These are phyloP conservation scores for Alces alces DNA, from an alignment of 2,113 vertebrate species.

Conservation along the genomic window DNA sequence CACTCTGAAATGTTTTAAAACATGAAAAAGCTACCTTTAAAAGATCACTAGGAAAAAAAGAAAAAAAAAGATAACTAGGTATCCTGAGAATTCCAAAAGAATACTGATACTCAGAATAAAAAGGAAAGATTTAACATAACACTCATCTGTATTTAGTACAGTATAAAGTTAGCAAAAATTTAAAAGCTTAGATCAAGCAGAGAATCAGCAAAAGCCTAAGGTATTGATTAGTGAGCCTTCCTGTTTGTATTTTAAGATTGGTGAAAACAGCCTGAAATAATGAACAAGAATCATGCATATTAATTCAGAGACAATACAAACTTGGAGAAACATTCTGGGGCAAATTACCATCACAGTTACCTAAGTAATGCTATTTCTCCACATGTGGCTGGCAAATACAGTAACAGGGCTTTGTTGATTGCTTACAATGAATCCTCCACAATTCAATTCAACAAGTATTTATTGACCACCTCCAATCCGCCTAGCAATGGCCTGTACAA, in stretches of 20 bases:
- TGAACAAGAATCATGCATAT: not conserved
- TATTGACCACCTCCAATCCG: conserved; percentile 45
- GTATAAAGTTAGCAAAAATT: not conserved
- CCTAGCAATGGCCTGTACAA: conserved; percentile 50
- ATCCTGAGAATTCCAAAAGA: not conserved
- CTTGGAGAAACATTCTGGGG: not conserved
- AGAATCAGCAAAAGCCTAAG: not conserved
- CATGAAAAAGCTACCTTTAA: conserved; percentile 12
- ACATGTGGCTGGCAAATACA: not conserved
- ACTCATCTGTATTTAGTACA: not conserved
- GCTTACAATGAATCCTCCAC: conserved; percentile 52
- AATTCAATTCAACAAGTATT: conserved; percentile 46
- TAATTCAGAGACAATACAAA: not conserved
- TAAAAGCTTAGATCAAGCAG: not conserved
- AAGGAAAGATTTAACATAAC: not conserved
- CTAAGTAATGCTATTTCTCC: conserved; percentile 15
- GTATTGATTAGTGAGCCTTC: not conserved
- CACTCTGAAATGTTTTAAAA: not conserved
- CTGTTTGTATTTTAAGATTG: not conserved
- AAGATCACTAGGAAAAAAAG: not conserved
- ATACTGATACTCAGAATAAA: not conserved
- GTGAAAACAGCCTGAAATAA: not conserved
- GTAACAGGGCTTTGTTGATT: conserved; percentile 1
- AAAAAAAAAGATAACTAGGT: conserved; percentile 20
- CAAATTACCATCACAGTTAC: not conserved